phyloP scores from a whole-genome alignment of 2,113 vertebrate genomes.

The Candoia aspera region DNA sequence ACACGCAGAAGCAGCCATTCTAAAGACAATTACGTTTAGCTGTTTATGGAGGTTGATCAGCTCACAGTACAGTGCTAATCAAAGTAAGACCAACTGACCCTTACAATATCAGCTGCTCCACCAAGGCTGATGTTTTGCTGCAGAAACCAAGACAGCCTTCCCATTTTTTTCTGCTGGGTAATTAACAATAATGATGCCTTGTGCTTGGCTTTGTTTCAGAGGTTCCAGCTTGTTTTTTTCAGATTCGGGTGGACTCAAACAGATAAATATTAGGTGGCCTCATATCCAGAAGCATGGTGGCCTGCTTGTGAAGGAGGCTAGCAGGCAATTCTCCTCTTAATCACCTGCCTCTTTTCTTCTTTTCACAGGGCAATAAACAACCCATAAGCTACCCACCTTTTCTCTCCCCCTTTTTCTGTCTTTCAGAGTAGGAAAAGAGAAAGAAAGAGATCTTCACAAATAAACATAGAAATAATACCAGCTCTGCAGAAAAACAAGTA shows the following conservation, averaged over 20 bases:
- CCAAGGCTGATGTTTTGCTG: slow-evolving; percentile 56
- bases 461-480: slow-evolving; percentile 47
- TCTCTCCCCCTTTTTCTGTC: slow-evolving; percentile 4
- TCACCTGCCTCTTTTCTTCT: slow-evolving; percentile 66
- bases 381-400: slow-evolving; percentile 65
- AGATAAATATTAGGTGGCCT: slow-evolving; percentile 59
- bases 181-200: slow-evolving; percentile 69
- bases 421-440: slow-evolving; percentile 13
- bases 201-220: slow-evolving; percentile 66
- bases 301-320: slow-evolving; percentile 66
- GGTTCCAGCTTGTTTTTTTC: slow-evolving; percentile 61
- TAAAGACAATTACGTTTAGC: slow-evolving; percentile 64
- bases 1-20: slow-evolving; percentile 55
- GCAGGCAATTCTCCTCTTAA: slow-evolving; percentile 75
- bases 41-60: slow-evolving; percentile 57
- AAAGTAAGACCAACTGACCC: slow-evolving; percentile 68
- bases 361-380: slow-evolving; percentile 65
- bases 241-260: slow-evolving; percentile 57
- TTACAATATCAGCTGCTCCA: slow-evolving; percentile 71
- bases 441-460: slow-evolving; percentile 23
- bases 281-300: slow-evolving; percentile 53
- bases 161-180: slow-evolving; percentile 63
- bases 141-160: slow-evolving; percentile 44
- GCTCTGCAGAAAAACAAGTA: slow-evolving; percentile 55
- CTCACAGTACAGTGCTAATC: slow-evolving; percentile 53